Percentiles rank a stretch among this genome's conserved stretches.
These are phyloP conservation scores for Zaprionus ornatus DNA, from an alignment of 1,140 invertebrate genomes.

Conservation along the genomic window DNA sequence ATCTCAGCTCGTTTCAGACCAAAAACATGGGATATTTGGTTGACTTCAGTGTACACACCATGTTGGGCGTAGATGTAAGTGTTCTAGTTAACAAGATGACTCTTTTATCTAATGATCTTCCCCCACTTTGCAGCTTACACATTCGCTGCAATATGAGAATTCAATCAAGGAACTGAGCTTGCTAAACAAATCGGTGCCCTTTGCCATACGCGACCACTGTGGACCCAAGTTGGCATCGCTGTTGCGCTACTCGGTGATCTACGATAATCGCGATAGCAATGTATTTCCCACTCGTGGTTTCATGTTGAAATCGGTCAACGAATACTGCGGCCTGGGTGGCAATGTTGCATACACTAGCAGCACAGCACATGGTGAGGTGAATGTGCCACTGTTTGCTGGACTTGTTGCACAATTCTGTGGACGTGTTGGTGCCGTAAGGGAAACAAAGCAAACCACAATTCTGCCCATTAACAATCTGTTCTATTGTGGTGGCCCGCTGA, in stretches of 20 bases:
- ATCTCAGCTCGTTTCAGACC: slow-evolving; percentile 75
- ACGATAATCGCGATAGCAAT: slow-evolving; percentile 72
- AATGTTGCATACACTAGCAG: slow-evolving; percentile 75
- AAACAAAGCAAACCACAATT: slow-evolving; percentile 67
- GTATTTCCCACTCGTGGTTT: slow-evolving; percentile 80
- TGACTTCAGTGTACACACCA: slow-evolving; percentile 71
- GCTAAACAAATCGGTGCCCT: slow-evolving; percentile 73
- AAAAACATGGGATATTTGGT: slow-evolving; percentile 68
- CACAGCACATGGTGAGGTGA: slow-evolving; percentile 77
- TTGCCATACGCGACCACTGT: slow-evolving; percentile 76
- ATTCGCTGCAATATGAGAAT: slow-evolving; percentile 81
- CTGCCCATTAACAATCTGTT: slow-evolving; percentile 76
- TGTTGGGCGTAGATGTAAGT: slow-evolving; percentile 71
- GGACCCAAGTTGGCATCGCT: slow-evolving; percentile 79
- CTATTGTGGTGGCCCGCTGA: slow-evolving; percentile 79
- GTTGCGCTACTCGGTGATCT: slow-evolving; percentile 73
- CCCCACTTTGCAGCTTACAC: slow-evolving; percentile 62
- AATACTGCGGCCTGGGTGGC: slow-evolving; percentile 78
- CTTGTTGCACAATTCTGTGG: slow-evolving; percentile 76
- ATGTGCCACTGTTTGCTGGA: slow-evolving; percentile 71
- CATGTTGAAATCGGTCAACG: slow-evolving; percentile 70
- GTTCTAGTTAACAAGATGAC: background rate
- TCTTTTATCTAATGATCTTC: background rate
- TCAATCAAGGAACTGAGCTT: slow-evolving; percentile 71
- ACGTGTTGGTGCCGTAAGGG: slow-evolving; percentile 70